A percentile compares a stretch with the other conserved stretches of the same genome.
phyloP scores from a whole-genome alignment of 64 coral and sea anemone genomes.

The Dendrophyllia cribrosa region DNA sequence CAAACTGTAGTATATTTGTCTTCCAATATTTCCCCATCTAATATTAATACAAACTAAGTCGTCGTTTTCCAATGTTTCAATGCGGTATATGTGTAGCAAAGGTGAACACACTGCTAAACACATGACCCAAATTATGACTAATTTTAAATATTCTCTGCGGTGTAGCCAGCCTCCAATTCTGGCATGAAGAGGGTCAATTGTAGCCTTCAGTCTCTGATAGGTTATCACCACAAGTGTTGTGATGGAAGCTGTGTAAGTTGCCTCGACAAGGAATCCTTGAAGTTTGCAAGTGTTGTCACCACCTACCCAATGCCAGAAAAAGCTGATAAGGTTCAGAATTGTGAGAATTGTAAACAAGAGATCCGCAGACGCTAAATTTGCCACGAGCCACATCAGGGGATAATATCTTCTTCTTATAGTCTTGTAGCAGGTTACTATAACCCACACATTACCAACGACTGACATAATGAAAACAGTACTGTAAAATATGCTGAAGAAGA shows the following conservation, averaged over 20 bases:
- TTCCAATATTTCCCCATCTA: constrained; percentile 14
- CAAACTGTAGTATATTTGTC: constrained; percentile 31
- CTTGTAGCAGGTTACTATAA: constrained; percentile 42
- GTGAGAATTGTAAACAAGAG: constrained; percentile 53
- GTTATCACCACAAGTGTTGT: constrained; percentile 45
- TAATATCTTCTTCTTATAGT: background rate
- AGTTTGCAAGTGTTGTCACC: constrained; percentile 47
- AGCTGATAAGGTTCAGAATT: constrained; percentile 20
- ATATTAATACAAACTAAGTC: background rate
- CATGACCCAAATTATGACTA: background rate
- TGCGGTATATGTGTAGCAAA: background rate
- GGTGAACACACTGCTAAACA: constrained; percentile 2
- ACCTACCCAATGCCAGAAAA: constrained; percentile 43
- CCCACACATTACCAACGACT: constrained; percentile 52
- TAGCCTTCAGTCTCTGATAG: background rate
- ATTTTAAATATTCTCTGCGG: background rate
- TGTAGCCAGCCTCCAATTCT: background rate
- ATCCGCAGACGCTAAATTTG: constrained; percentile 67
- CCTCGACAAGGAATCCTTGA: constrained; percentile 63
- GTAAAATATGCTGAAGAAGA: background rate
- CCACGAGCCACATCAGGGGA: constrained; percentile 41
- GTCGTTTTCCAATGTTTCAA: background rate
- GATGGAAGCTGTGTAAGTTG: constrained; percentile 52
- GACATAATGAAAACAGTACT: constrained; percentile 11
- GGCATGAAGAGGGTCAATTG: constrained; percentile 11